Evolutionary conservation across 2,113 vertebrate species (phyloP).

Genomic region (Alosa alosa): DNA sequence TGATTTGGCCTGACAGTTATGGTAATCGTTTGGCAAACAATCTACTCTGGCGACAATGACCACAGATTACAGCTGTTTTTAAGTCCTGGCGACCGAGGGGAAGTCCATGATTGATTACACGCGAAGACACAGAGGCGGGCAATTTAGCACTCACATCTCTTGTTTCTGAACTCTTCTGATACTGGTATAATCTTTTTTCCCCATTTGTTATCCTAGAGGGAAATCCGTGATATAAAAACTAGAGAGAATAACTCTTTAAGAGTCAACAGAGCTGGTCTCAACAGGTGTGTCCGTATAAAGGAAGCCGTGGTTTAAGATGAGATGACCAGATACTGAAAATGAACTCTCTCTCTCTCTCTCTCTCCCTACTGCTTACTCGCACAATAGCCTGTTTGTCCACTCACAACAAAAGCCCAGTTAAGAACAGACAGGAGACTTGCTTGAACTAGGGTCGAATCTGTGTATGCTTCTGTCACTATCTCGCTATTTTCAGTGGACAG

Average conservation of each 20-base stretch:
- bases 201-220: conserved; percentile 54
- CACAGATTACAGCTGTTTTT: conserved; percentile 96
- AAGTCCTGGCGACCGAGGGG: conserved; percentile 81
- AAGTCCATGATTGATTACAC: conserved; percentile 88
- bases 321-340: conserved; percentile 22
- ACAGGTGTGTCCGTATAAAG: conserved; percentile 38
- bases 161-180: conserved; percentile 74
- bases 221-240: conserved; percentile 49
- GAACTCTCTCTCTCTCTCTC: conserved; percentile 1
- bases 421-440: neutral
- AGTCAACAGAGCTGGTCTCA: conserved; percentile 30
- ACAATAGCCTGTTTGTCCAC: neutral
- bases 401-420: conserved; percentile 6
- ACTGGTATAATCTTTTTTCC: conserved; percentile 62
- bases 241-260: conserved; percentile 28
- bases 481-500: neutral
- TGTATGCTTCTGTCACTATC: neutral
- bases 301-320: conserved; percentile 21
- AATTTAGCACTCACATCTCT: conserved; percentile 74
- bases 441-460: neutral
- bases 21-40: conserved; percentile 99
- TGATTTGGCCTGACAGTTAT: conserved; percentile 98
- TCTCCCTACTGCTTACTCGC: neutral
- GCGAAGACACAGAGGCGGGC: conserved; percentile 77
- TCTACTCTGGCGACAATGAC: conserved; percentile 91